Conservation (phyloP, 2,797 vertebrate species). For the Characodon lateralis region DNA sequence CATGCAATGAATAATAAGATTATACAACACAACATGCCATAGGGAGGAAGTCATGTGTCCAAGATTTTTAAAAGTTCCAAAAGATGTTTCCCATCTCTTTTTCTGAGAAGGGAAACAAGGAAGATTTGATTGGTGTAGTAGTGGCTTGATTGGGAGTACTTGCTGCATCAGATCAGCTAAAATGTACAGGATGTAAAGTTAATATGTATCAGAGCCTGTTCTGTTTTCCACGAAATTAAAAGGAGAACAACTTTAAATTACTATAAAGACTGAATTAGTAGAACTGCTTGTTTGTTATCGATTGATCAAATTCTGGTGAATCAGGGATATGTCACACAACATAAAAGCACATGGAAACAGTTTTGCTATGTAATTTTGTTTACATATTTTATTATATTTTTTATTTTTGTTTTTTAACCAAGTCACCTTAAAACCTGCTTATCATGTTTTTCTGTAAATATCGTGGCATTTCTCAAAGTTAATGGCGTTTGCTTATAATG, state of each 20-base stretch:
- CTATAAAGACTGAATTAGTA: neutral
- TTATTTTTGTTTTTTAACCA: neutral
- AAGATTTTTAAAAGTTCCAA: conserved; percentile 1
- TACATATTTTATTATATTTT: neutral
- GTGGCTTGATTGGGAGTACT: neutral
- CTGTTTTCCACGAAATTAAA: neutral
- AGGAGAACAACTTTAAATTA: neutral
- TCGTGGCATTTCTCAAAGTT: too few relatives aligned
- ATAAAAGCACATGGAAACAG: neutral
- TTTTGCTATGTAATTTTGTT: neutral
- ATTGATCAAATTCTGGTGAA: neutral
- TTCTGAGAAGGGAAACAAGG: neutral
- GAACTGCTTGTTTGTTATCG: neutral
- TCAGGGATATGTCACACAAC: neutral
- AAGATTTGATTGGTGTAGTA: neutral
- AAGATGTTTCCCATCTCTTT: neutral
- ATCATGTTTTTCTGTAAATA: too few relatives aligned
- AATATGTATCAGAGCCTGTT: neutral
- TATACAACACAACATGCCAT: neutral
- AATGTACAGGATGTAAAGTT: neutral
- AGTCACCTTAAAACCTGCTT: too few relatives aligned
- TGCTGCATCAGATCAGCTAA: neutral
- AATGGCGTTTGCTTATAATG: too few relatives aligned
- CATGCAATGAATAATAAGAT: neutral
- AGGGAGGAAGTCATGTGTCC: neutral